Conservation (phyloP, 1,140 invertebrate genomes). For the Cecropterus lyciades region DNA sequence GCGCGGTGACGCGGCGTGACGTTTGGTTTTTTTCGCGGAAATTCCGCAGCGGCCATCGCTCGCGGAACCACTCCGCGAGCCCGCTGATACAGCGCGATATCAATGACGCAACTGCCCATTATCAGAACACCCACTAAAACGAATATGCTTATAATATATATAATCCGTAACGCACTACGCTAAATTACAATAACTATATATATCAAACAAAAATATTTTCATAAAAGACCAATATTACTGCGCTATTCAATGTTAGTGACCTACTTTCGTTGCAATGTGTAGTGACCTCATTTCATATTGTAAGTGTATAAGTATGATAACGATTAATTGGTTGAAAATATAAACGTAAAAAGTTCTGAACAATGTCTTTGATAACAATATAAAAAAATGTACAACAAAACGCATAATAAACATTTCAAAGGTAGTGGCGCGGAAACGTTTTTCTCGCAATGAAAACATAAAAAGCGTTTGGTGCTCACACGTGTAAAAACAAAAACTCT, state of each 20-base stretch:
- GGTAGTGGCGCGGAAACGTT: slow-evolving; percentile 27
- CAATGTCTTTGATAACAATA: slow-evolving; percentile 2
- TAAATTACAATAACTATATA: neutral
- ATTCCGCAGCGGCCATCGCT: slow-evolving; percentile 70
- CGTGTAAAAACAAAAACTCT: slow-evolving; percentile 52
- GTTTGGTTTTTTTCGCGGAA: slow-evolving; percentile 78
- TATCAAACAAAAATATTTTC: neutral
- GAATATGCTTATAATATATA: neutral
- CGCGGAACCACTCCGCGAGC: slow-evolving; percentile 43
- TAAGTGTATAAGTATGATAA: neutral
- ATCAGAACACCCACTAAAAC: slow-evolving; percentile 4
- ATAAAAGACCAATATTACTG: neutral
- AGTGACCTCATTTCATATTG: neutral
- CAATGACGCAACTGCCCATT: slow-evolving; percentile 20
- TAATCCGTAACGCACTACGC: neutral
- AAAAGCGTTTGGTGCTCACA: slow-evolving; percentile 36
- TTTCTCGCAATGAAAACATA: slow-evolving; percentile 29
- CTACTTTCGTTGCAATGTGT: slow-evolving; percentile 1
- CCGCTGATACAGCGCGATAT: slow-evolving; percentile 13
- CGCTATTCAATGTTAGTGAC: neutral
- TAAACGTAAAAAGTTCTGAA: neutral
- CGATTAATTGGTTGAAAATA: neutral
- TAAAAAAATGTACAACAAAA: neutral
- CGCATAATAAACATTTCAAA: slow-evolving; percentile 14
- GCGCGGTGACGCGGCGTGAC: slow-evolving; percentile 66